Evolutionary conservation across 2,113 vertebrate species (phyloP).

Genomic region (Elachura formosa): DNA sequence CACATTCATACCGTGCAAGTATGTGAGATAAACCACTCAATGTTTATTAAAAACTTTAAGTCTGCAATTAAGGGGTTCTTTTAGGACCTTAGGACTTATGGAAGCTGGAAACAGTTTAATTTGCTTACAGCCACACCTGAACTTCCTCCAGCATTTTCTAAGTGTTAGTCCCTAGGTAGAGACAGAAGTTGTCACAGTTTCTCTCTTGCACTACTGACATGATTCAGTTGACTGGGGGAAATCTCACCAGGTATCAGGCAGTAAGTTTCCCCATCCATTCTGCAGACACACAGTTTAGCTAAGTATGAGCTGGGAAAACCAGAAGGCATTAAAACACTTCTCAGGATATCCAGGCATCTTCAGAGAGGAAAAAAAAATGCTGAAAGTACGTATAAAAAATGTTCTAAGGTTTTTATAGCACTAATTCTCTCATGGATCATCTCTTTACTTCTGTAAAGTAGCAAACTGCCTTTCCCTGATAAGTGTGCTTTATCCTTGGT

Average conservation of each 20-base stretch:
- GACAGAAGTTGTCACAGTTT: not conserved
- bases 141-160: not conserved
- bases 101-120: not conserved
- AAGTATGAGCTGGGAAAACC: not conserved
- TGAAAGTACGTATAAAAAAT: not conserved
- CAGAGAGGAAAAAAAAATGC: not conserved
- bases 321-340: not conserved
- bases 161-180: not conserved
- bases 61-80: not conserved
- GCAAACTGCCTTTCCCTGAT: not conserved
- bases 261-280: not conserved
- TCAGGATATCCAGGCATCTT: not conserved
- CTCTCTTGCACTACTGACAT: not conserved
- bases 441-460: not conserved
- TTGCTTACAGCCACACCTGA: not conserved
- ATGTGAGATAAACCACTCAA: not conserved
- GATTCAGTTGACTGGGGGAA: not conserved
- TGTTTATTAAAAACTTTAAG: not conserved
- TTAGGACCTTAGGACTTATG: not conserved
- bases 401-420: not conserved
- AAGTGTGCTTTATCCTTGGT: not conserved
- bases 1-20: not conserved
- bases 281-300: not conserved
- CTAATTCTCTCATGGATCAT: not conserved
- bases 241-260: not conserved